Conservation (phyloP, 2,797 vertebrate genomes). For the Gallirallus australis region DNA sequence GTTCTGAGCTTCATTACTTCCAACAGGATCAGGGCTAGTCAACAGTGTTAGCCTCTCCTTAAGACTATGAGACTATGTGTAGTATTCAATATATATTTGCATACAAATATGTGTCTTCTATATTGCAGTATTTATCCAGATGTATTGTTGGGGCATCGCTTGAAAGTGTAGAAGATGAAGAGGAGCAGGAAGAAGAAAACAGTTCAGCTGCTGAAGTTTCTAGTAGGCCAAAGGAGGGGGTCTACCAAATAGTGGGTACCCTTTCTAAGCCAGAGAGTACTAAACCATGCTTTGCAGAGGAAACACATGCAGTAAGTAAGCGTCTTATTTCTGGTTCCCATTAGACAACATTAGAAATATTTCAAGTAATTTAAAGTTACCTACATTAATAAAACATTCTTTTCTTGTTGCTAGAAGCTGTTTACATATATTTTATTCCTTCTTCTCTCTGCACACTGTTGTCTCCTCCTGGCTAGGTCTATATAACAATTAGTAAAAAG, state of each 20-base stretch:
- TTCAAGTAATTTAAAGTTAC: not conserved
- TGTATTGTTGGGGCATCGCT: conserved; percentile 72
- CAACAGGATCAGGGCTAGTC: too few relatives aligned
- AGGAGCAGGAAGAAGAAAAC: conserved; percentile 77
- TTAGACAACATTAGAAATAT: not conserved
- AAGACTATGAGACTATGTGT: not conserved
- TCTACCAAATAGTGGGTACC: conserved; percentile 88
- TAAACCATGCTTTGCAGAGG: conserved; percentile 68
- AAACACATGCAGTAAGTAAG: conserved; percentile 83
- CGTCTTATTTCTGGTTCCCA: not conserved
- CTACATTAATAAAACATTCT: not conserved
- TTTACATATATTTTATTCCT: not conserved
- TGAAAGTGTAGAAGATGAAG: conserved; percentile 65
- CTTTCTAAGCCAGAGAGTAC: conserved; percentile 54
- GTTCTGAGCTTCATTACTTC: fast-evolving
- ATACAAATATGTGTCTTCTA: not conserved
- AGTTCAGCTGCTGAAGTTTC: not conserved
- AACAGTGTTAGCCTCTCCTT: not conserved
- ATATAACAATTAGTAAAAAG: not conserved
- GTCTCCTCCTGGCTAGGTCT: not conserved
- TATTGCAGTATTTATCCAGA: conserved; percentile 82
- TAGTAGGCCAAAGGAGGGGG: not conserved
- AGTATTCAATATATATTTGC: too few relatives aligned
- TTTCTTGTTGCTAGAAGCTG: not conserved
- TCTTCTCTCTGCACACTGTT: not conserved